Conservation (phyloP, 2,888 invertebrate genomes). For the Apodemia mormo region DNA sequence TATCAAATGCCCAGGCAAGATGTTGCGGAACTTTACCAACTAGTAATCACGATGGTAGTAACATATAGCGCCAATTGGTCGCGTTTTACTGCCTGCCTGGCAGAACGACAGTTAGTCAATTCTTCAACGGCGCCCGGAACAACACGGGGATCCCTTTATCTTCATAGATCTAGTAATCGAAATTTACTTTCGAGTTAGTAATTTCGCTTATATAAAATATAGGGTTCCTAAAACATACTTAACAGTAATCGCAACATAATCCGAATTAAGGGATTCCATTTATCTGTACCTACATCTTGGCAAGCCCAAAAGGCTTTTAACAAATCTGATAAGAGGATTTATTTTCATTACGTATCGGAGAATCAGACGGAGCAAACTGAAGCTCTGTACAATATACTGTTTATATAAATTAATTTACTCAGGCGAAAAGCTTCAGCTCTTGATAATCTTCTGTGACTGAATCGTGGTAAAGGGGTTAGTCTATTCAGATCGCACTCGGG, state of each 20-base stretch:
- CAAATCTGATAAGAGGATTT: conserved; percentile 20
- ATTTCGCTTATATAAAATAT: not conserved
- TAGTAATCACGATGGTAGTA: too few species aligned
- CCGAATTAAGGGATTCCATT: conserved; percentile 16
- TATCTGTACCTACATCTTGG: conserved; percentile 17
- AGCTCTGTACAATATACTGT: not conserved
- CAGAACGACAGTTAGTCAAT: too few species aligned
- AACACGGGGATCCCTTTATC: too few species aligned
- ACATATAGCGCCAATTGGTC: too few species aligned
- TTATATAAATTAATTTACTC: conserved; percentile 14
- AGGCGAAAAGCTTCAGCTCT: conserved; percentile 3
- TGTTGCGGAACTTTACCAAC: too few species aligned
- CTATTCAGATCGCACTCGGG: not conserved
- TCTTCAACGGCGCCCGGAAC: too few species aligned
- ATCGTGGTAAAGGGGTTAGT: not conserved
- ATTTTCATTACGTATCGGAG: conserved; percentile 13
- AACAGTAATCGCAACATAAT: conserved; percentile 7
- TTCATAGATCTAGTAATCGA: not conserved
- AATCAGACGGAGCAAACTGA: not conserved
- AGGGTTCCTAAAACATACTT: not conserved
- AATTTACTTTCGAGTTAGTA: not conserved
- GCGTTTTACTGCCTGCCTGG: too few species aligned
- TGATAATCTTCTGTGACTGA: not conserved
- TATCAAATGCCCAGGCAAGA: too few species aligned
- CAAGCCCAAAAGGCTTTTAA: conserved; percentile 18